Base-by-base conservation (phyloP, 2,797 vertebrate genomes). In the Pteronotus mesoamericanus region DNA sequence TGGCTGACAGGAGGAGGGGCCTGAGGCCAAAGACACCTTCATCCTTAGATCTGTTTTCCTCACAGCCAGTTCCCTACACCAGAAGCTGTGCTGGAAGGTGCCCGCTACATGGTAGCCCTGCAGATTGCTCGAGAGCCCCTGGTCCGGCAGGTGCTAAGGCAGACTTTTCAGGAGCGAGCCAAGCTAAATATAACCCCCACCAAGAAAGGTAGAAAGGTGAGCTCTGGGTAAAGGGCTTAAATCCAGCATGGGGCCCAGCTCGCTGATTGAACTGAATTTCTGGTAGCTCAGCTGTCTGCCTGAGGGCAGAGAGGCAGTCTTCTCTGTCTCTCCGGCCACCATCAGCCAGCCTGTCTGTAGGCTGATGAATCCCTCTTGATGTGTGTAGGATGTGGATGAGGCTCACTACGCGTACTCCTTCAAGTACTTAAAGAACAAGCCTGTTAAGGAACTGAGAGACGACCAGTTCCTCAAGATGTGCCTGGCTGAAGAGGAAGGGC, bases 401-500 rank as follows among this genome's bases (percentile, higher is more conserved):
- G 99, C 99, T 92, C 99, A 99, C 97, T 99, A 99, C 32, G 99
- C 99, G 42, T 99, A 99, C 97, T 99, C 99, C 79, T 99, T 99
- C 98, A 99, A 99, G 97, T 99, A 99, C 97, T 98, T 99, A 84
- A 99, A 99, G 98, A 99, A 99, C 98, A 99, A 99, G 95, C 99
- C 99, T 34, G 99, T 99, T 69, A 99, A 99, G 98, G 99, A 99
- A 98, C 98, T 99, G 37, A 99, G 99, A 94, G 99, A 99, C 83
- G 99, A 99, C 90, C 99, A 99, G 98, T 99, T 99, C 96, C 98
- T 99, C 96, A 99, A 99, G 98, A 99, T 99, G 98, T 99, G 99
- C 96, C 98, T 99, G 98, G 99, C 99, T 42, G 99, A 99, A 97
- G 99, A 99, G 0, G 99, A 99, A 95, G 99, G 98, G 0, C 98